Base-by-base conservation (phyloP, 1,140 invertebrate genomes). In the Penaeus vannamei region DNA sequence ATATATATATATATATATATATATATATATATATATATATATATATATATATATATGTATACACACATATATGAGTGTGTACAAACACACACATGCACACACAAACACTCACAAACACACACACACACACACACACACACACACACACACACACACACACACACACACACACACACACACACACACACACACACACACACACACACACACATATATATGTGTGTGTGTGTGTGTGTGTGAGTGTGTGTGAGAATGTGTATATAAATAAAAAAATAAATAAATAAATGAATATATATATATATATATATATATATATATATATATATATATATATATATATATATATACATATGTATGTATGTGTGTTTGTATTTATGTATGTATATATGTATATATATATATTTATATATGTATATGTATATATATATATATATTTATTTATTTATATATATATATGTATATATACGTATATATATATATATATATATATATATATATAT, bases 371-470 rank as follows among this genome's bases (percentile, higher is more conserved):
- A 72, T 26, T n/a, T 26, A 72, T 26, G 26, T 12, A 72, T 26
- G 26, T 26, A 72, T 12, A 72, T 2, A 72, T n/a, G 8, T n/a
- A 46, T 26, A 29, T 26, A 79, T 26, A 79, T 26, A 36, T 5
- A 36, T 26, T 4, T 5, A 29, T 26, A 29, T 5, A 82, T 59
- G 53, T 23, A 46, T 53, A 82, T 82, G 53, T 82, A 82, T 82
- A 82, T 82, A 82, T 82, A 82, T 82, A 82, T 82, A 82, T 82
- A 82, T 82, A 82, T 82, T 53, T 82, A 82, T 59, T 53, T 82
- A 82, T 82, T 5, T 53, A 53, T 53, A 77, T 14, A 32, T 26
- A n/a, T 20, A 46, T 46, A 59, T n/a, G 14, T 82, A 82, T 82
- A 59, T 53, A 72, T 32, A 72, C 23, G n/a, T 20, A 72, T n/a